Conservation (phyloP, 2,113 vertebrate species). For the Pachypanchax playfairii region DNA sequence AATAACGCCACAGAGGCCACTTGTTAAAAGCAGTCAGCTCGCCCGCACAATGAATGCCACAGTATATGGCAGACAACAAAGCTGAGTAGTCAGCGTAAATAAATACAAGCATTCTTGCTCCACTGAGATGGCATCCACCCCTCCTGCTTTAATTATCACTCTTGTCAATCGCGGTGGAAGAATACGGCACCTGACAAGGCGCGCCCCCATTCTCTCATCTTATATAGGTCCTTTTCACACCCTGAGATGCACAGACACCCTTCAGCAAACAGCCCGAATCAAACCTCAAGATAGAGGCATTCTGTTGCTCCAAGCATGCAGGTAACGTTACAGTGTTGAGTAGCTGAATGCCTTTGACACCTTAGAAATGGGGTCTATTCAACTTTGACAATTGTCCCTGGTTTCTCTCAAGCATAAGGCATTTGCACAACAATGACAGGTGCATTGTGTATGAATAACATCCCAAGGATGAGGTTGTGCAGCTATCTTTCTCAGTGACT, state of each 20-base stretch:
- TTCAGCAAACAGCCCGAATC: slow-evolving; percentile 70
- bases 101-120: slow-evolving; percentile 67
- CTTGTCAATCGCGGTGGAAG: slow-evolving; percentile 76
- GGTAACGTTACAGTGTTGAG: slow-evolving; percentile 68
- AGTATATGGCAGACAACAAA: slow-evolving; percentile 62
- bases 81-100: slow-evolving; percentile 63
- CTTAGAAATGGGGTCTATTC: slow-evolving; percentile 74
- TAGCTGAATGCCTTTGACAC: slow-evolving; percentile 69
- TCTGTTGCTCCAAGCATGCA: slow-evolving; percentile 64
- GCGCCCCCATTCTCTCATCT: slow-evolving; percentile 68
- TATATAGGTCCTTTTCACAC: slow-evolving; percentile 65
- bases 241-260: slow-evolving; percentile 68
- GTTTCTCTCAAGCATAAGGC: slow-evolving; percentile 59
- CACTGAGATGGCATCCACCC: slow-evolving; percentile 57
- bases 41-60: slow-evolving; percentile 50
- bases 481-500: slow-evolving; percentile 57
- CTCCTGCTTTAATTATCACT: slow-evolving; percentile 79
- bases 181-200: slow-evolving; percentile 71
- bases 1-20: slow-evolving; percentile 39
- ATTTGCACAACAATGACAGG: slow-evolving; percentile 76
- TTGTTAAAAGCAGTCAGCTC: slow-evolving; percentile 53
- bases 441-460: slow-evolving; percentile 61
- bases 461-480: slow-evolving; percentile 48
- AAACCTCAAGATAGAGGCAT: slow-evolving; percentile 59
- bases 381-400: slow-evolving; percentile 66